Percentiles rank a stretch among this genome's conserved stretches.
phyloP scores from a whole-genome alignment of 1,140 invertebrate genomes.

The Drosophila mauritiana region DNA sequence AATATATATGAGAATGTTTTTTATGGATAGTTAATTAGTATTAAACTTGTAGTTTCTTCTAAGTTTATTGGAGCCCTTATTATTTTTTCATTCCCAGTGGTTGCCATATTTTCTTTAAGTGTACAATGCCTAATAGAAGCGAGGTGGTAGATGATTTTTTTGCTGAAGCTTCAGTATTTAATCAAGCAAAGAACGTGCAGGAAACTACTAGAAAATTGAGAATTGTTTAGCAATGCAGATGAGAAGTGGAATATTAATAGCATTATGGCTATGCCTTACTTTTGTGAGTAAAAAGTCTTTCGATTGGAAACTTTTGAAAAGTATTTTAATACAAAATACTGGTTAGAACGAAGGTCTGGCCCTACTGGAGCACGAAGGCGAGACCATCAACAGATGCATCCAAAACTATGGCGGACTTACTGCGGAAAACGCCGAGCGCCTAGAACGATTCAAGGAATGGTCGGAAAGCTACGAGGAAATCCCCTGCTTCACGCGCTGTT shows the following conservation, averaged over 20 bases:
- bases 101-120: constrained; percentile 9
- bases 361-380: constrained; percentile 36
- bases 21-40: background rate
- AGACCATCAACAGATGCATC: constrained; percentile 52
- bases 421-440: constrained; percentile 36
- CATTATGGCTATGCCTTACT: constrained; percentile 18
- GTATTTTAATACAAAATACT: background rate
- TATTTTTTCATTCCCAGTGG: no score
- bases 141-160: constrained; percentile 37
- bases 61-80: no score
- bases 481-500: constrained; percentile 75
- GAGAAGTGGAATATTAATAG: constrained; percentile 17
- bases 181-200: constrained; percentile 35
- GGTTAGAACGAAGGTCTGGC: constrained; percentile 24
- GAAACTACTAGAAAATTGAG: constrained; percentile 14
- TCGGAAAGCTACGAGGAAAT: constrained; percentile 67
- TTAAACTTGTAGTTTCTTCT: background rate
- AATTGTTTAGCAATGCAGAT: constrained; percentile 10
- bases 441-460: constrained; percentile 69
- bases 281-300: constrained; percentile 13
- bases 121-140: constrained; percentile 1
- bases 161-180: constrained; percentile 63
- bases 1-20: no score
- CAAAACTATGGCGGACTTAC: constrained; percentile 61
- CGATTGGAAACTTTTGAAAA: no score